Evolutionary conservation across 2,113 vertebrate species (phyloP).

Genomic region (Notothenia rossii): DNA sequence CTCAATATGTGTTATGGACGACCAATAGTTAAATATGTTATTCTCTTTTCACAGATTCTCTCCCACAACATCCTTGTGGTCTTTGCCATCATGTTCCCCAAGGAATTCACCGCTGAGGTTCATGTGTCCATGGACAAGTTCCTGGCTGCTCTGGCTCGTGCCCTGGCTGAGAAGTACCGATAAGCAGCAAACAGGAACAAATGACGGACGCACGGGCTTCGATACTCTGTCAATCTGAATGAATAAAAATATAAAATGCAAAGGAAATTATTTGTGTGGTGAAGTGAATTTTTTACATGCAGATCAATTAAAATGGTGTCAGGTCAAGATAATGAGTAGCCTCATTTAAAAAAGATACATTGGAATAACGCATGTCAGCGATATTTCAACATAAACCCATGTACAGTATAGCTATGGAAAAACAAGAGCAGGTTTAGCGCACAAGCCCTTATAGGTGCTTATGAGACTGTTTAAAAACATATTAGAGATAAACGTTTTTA

Average conservation of each 20-base stretch:
- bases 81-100: slow-evolving; percentile 67
- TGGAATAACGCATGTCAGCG: not conserved
- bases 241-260: slow-evolving; percentile 47
- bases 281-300: not conserved
- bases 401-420: too few species aligned
- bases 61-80: slow-evolving; percentile 76
- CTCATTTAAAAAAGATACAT: not conserved
- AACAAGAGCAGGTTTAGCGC: not conserved
- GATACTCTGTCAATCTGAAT: slow-evolving; percentile 15
- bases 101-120: slow-evolving; percentile 78
- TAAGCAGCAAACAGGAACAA: slow-evolving; percentile 40
- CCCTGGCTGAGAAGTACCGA: slow-evolving; percentile 80
- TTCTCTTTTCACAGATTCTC: slow-evolving; percentile 64
- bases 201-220: not conserved
- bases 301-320: not conserved
- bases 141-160: slow-evolving; percentile 64
- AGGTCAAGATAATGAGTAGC: not conserved
- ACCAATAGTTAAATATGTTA: not conserved
- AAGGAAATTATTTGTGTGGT: slow-evolving; percentile 7
- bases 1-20: not conserved
- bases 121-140: slow-evolving; percentile 83
- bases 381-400: not conserved
- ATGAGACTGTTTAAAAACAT: not conserved
- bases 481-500: too few species aligned
- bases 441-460: not conserved